phyloP scores from a whole-genome alignment of 2,113 vertebrate species.

The Embiotoca jacksoni region DNA sequence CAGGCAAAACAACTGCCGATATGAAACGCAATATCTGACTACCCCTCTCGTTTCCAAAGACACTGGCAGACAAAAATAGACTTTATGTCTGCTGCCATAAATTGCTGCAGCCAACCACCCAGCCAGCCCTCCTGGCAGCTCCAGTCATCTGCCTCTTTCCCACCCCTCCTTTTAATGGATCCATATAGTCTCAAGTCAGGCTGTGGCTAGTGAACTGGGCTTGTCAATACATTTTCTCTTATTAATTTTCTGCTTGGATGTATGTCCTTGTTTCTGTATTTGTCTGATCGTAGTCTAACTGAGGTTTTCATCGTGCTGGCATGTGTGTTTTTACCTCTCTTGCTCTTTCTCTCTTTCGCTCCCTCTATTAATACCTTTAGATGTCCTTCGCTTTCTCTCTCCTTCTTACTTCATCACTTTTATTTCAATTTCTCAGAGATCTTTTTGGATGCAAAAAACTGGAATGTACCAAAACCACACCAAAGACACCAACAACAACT shows the following conservation, averaged over 20 bases:
- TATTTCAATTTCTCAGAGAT: slow-evolving; percentile 32
- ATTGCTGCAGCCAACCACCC: slow-evolving; percentile 67
- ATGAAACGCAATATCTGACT: slow-evolving; percentile 69
- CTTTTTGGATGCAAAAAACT: slow-evolving; percentile 46
- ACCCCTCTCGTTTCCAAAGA: slow-evolving; percentile 70
- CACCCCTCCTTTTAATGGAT: slow-evolving; percentile 58
- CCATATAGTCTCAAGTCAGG: slow-evolving; percentile 57
- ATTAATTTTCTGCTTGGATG: slow-evolving; percentile 56
- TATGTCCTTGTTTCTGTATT: slow-evolving; percentile 48
- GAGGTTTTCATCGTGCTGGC: slow-evolving; percentile 31
- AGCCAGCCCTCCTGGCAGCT: slow-evolving; percentile 63
- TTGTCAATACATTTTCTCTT: slow-evolving; percentile 44
- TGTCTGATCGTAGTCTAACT: neutral
- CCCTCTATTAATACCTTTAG: slow-evolving; percentile 28
- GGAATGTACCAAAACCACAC: slow-evolving; percentile 81
- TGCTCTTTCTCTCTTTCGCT: neutral
- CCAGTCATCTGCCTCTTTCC: slow-evolving; percentile 36
- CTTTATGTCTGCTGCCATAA: slow-evolving; percentile 77
- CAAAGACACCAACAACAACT: slow-evolving; percentile 80
- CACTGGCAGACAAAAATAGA: slow-evolving; percentile 82
- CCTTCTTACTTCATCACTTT: slow-evolving; percentile 23
- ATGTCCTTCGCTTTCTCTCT: slow-evolving; percentile 44
- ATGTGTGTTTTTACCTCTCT: slow-evolving; percentile 8
- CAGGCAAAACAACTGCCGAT: slow-evolving; percentile 57
- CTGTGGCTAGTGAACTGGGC: slow-evolving; percentile 54